phyloP scores from a whole-genome alignment of 2,797 vertebrate genomes.

The Odontamblyopus lacepedii region DNA sequence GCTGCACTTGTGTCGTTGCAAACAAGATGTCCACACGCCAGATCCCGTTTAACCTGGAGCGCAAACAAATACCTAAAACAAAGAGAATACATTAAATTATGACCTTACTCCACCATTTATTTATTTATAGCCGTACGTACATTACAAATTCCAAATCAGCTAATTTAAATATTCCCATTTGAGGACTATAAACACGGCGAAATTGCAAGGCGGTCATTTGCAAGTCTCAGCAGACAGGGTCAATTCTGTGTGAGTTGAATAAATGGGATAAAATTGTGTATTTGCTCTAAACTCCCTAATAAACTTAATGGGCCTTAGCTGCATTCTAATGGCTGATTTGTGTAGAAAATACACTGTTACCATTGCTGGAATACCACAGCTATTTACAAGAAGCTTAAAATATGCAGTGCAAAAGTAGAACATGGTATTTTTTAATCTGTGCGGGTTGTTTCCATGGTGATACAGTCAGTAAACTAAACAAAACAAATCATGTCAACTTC shows the following conservation, averaged over 20 bases:
- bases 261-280: not conserved
- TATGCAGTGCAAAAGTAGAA: not conserved
- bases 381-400: constrained; percentile 3
- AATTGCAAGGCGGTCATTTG: not conserved
- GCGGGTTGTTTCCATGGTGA: not conserved
- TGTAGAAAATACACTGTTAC: not conserved
- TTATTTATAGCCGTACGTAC: too few species aligned
- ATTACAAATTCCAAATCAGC: not conserved
- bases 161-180: constrained; percentile 1
- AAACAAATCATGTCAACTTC: constrained; percentile 42
- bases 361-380: not conserved
- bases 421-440: not conserved
- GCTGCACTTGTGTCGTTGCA: constrained; percentile 92
- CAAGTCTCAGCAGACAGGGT: not conserved
- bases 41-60: constrained; percentile 91
- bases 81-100: not conserved
- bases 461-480: constrained; percentile 22
- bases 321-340: constrained; percentile 14
- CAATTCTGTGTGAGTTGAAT: constrained; percentile 4
- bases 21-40: constrained; percentile 86
- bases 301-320: constrained; percentile 38
- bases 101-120: too few species aligned
- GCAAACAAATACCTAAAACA: constrained; percentile 90
- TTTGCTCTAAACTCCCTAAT: constrained; percentile 23
- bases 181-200: not conserved